Conservation (phyloP, 64 coral and sea anemone genomes). For the Stichodactyla helianthus region DNA sequence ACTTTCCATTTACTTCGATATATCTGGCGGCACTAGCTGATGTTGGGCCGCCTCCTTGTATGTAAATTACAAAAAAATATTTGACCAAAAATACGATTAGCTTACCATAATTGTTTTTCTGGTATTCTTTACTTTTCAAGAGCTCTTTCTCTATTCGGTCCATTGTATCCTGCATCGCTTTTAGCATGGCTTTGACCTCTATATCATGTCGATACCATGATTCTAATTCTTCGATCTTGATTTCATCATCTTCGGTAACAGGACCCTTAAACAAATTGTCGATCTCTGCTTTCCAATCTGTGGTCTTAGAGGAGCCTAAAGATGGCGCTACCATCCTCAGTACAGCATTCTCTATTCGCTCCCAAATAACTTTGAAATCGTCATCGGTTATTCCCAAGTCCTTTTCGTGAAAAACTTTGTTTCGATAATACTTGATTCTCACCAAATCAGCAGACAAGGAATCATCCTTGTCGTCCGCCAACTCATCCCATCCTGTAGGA, state of each 20-base stretch:
- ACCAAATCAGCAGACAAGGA: constrained; percentile 19
- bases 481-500: neutral
- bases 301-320: neutral
- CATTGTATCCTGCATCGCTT: neutral
- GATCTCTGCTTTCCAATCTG: neutral
- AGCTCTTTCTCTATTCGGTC: neutral
- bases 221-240: neutral
- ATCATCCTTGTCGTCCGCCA: neutral
- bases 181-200: neutral
- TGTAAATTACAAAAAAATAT: no score
- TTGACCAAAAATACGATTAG: no score
- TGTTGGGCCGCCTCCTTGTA: no score
- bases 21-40: no score
- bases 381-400: neutral
- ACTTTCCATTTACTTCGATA: no score
- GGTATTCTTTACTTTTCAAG: neutral
- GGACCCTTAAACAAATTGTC: neutral
- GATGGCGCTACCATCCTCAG: neutral
- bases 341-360: constrained; percentile 13
- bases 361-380: constrained; percentile 13
- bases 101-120: neutral
- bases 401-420: neutral
- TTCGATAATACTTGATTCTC: constrained; percentile 15
- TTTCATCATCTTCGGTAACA: neutral
- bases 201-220: neutral